These are phyloP conservation scores for Gopherus evgoodei DNA, from an alignment of 2,113 vertebrate genomes.

Conservation along the genomic window DNA sequence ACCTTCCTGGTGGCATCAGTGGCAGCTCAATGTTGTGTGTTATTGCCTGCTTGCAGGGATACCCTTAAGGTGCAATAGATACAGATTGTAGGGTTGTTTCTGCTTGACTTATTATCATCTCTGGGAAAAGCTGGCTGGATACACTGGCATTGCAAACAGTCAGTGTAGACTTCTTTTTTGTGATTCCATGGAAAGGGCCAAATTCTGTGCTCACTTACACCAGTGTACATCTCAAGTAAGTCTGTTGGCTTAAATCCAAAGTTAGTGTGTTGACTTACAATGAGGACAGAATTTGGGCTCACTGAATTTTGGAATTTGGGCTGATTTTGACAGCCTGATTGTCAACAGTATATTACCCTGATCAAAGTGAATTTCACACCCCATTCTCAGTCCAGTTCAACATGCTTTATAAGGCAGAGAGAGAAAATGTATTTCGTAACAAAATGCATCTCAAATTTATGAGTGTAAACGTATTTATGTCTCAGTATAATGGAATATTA, in stretches of 20 bases:
- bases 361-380: not conserved
- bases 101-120: not conserved
- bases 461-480: not conserved
- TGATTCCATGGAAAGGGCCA: not conserved
- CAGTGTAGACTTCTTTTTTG: not conserved
- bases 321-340: not conserved
- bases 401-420: not conserved
- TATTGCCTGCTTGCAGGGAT: not conserved
- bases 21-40: conserved; percentile 9
- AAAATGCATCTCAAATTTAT: not conserved
- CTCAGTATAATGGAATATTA: not conserved
- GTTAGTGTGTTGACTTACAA: not conserved
- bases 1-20: conserved; percentile 38
- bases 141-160: not conserved
- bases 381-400: not conserved
- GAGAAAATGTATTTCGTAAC: not conserved
- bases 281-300: not conserved
- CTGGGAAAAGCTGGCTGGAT: not conserved
- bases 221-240: not conserved
- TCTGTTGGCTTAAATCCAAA: not conserved
- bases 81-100: not conserved
- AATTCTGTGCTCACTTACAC: not conserved
- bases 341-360: not conserved
- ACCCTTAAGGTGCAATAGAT: not conserved
- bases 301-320: not conserved